Evolutionary conservation across 2,888 invertebrate species (phyloP).

Genomic region (Dilophus febrilis): DNA sequence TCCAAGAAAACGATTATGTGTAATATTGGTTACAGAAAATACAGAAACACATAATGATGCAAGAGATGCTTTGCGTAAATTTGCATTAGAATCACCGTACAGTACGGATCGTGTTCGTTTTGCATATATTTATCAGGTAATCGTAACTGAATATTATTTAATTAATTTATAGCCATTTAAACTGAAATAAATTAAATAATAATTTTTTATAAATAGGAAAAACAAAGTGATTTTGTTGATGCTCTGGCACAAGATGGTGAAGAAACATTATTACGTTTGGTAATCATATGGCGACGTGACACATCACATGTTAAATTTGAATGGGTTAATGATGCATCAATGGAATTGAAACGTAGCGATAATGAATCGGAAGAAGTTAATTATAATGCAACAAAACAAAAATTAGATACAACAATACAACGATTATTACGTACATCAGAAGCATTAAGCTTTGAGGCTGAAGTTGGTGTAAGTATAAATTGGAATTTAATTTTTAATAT

Average conservation of each 20-base stretch:
- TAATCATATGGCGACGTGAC: conserved; percentile 80
- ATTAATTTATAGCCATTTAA: background rate
- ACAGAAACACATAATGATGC: conserved; percentile 28
- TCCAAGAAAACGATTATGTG: conserved; percentile 53
- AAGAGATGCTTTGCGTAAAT: conserved; percentile 51
- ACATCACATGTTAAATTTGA: conserved; percentile 76
- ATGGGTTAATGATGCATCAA: conserved; percentile 43
- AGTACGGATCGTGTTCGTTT: conserved; percentile 58
- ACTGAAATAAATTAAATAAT: background rate
- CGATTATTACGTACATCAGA: conserved; percentile 55
- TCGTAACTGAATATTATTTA: background rate
- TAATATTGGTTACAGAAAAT: conserved; percentile 60
- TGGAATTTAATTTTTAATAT: background rate
- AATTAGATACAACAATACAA: conserved; percentile 53
- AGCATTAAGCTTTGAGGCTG: conserved; percentile 58
- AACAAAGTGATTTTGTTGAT: conserved; percentile 65
- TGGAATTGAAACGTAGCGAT: conserved; percentile 18
- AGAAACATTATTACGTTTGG: conserved; percentile 59
- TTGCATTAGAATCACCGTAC: conserved; percentile 49
- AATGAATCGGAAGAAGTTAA: conserved; percentile 29
- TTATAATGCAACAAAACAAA: conserved; percentile 54
- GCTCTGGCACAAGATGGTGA: conserved; percentile 35
- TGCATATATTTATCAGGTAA: conserved; percentile 74
- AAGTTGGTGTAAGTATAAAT: conserved; percentile 48
- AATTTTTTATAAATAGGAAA: conserved; percentile 14